Percentiles rank a stretch among this genome's conserved stretches.
Conservation (phyloP, 2,113 vertebrate species). For the Zapus hudsonius region DNA sequence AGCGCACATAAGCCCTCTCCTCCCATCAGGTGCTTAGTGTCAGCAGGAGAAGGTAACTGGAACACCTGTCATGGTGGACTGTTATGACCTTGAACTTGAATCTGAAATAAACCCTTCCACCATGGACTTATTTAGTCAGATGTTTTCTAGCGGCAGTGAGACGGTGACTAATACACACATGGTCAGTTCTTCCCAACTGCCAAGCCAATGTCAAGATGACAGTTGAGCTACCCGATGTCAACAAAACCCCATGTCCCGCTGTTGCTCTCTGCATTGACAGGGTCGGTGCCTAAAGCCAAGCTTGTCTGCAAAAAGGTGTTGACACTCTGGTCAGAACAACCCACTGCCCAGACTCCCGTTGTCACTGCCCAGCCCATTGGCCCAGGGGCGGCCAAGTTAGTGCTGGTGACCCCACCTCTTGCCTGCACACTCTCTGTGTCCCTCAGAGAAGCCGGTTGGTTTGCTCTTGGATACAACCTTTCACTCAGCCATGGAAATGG, state of each 20-base stretch:
- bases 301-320: background rate
- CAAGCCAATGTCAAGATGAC: background rate
- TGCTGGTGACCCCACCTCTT: background rate
- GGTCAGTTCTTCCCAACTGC: background rate
- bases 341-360: background rate
- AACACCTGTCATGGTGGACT: too few relatives aligned
- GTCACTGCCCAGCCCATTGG: background rate
- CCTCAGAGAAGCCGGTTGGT: background rate
- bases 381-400: background rate
- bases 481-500: background rate
- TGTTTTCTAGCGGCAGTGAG: too few relatives aligned
- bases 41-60: too few relatives aligned
- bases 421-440: background rate
- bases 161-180: background rate
- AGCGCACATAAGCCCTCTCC: too few relatives aligned
- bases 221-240: background rate
- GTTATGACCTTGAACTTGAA: too few relatives aligned
- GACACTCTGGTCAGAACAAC: too few relatives aligned
- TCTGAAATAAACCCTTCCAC: too few relatives aligned
- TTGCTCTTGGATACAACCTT: background rate
- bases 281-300: background rate
- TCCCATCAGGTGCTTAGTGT: too few relatives aligned
- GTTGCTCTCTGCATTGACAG: background rate
- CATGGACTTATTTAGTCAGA: too few relatives aligned
- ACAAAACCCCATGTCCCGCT: background rate